Conservation (phyloP, 2,797 vertebrate genomes). For the Neomorphus geoffroyi region DNA sequence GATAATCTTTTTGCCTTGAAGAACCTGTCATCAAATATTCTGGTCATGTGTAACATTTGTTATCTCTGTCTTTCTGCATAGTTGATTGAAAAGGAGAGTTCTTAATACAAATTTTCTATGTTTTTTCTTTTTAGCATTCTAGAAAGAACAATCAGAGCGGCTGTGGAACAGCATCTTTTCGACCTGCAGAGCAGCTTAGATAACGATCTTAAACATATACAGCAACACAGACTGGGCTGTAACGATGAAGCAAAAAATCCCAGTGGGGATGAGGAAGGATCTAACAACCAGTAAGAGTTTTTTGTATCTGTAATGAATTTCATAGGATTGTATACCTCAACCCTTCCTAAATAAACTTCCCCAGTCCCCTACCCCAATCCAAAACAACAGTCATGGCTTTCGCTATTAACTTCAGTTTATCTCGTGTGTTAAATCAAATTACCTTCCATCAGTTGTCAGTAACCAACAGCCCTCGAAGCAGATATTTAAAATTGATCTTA, state of each 20-base stretch:
- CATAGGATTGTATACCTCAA: background rate
- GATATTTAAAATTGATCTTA: background rate
- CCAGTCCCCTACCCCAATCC: background rate
- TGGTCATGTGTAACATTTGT: background rate
- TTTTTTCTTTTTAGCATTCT: conserved; percentile 82
- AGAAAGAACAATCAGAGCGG: conserved; percentile 89
- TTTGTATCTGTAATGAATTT: background rate
- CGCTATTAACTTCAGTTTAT: background rate
- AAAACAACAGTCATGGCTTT: background rate
- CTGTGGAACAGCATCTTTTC: conserved; percentile 92
- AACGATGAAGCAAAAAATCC: conserved; percentile 71
- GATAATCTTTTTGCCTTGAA: background rate
- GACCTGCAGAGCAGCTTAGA: conserved; percentile 91
- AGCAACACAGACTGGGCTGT: conserved; percentile 73
- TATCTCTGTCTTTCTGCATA: background rate
- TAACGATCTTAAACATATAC: conserved; percentile 82
- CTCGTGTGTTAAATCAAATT: background rate
- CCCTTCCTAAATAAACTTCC: background rate
- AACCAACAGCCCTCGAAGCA: background rate
- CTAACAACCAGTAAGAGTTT: conserved; percentile 78
- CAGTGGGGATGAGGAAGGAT: conserved; percentile 73
- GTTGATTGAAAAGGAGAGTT: background rate
- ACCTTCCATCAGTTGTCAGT: background rate
- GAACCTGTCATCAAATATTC: background rate
- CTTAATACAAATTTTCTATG: background rate